These are phyloP conservation scores for Tipula helvola DNA, from an alignment of 2,888 invertebrate species.

Conservation along the genomic window DNA sequence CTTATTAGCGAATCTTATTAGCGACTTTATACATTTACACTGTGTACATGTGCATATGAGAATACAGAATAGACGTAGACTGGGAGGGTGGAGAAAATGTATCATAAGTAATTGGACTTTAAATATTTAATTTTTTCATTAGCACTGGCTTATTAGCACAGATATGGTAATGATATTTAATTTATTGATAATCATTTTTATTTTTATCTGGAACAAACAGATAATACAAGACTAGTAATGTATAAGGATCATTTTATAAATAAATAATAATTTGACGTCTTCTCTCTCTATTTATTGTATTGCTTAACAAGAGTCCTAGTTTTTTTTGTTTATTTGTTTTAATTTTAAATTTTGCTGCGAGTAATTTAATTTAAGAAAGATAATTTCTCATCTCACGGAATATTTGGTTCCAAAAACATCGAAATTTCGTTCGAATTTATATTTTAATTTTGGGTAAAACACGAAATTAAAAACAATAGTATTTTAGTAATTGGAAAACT, in stretches of 20 bases:
- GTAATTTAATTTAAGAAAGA: neutral
- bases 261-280: neutral
- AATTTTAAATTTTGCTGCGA: neutral
- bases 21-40: neutral
- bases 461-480: no score
- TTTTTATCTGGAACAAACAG: neutral
- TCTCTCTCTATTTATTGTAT: no score
- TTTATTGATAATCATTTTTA: neutral
- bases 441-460: no score
- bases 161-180: neutral
- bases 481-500: no score
- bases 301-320: neutral
- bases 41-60: neutral
- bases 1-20: neutral
- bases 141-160: neutral
- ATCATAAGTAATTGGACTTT: neutral
- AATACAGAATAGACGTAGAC: neutral
- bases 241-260: neutral
- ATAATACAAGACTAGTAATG: neutral
- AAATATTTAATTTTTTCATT: neutral
- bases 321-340: neutral
- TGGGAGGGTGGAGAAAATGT: neutral
- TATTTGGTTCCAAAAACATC: no score
- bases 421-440: no score
- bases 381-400: neutral